Evolutionary conservation across 2,113 vertebrate species (phyloP), one percentile per base, ranked within the genome.

Genomic region (Hyperopisus bebe): DNA sequence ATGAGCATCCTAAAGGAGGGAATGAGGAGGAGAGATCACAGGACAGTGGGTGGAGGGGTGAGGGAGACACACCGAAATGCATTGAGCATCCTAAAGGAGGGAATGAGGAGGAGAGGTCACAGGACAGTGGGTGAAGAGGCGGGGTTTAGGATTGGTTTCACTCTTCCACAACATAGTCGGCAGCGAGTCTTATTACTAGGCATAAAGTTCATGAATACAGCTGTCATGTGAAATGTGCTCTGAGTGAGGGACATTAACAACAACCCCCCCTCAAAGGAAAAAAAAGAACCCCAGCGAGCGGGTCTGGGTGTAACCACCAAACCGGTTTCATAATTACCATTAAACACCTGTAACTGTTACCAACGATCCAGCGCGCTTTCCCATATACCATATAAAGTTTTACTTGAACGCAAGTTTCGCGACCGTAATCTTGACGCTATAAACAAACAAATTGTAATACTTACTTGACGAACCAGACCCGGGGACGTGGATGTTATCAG

Each of bases 1-100:
- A 94, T 94, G 93, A 92, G 95, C 95, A 96, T 96, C 93, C 95
- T 90, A 35, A 39, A 86, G 35, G 44, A 13, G 31, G 80, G 42
- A 5, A 15, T 39, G 4, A 87, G 58, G 58, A 27, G 58, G 58
- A n/a, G 58, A n/a, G 8, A 0, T 66, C 58, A 66, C 62, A 62
- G 58, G 58, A 9, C 24, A 66, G n/a, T 3, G 3, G 3, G 62
- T 66, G n/a, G 9, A 66, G n/a, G n/a, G 62, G 62, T 66, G n/a
- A 1, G n/a, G n/a, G 62, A 66, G 62, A 66, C 3, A 11, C 2
- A n/a, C 58, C 1, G 24, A 27, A 66, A 27, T 9, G 27, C 58
- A 66, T 1, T 66, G n/a, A 13, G 62, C 62, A 27, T 27, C 9
- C n/a, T 70, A 70, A 70, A 70, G 10, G 62, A 70, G n/a, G 62